Base-by-base conservation (phyloP, 2,797 vertebrate genomes). In the Megaceryle alcyon region DNA sequence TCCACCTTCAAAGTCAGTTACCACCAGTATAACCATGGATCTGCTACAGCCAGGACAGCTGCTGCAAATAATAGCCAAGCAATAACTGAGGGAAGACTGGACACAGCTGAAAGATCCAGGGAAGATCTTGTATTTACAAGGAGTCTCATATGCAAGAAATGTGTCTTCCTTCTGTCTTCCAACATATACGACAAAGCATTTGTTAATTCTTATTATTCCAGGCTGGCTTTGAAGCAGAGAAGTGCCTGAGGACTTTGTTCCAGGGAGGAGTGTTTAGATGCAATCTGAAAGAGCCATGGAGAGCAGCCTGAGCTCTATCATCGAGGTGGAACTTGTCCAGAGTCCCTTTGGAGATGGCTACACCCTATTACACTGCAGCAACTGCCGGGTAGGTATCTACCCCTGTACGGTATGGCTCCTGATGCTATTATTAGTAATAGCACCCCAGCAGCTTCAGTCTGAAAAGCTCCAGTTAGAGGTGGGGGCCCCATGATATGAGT, bases 221-320 rank as follows among this genome's bases (percentile, higher is more conserved):
- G 86, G 53, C 29, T 7, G 65, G 68, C 93, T 96, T 97, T 96
- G 96, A 96, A 96, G 94, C 81, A 61, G 75, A 88, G 71, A 94
- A 96, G 29, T 39, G 95, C 96, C 96, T 77, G 78, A 94, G 95
- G 96, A 96, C 94, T 97, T 97, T 96, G 96, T 97, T 96, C 95
- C 90, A 92, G 96, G 95, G 93, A 96, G 95, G 95, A 95, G 94
- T 89, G 86, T 94, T 92, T 86, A 96, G 96, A 96, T 96, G 90
- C 80, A 96, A 97, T 95, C 94, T 94, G 92, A 95, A 95, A 96
- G 86, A 88, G 83, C 56, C 0, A 3, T 88, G 92, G 82, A 96
- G 94, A 94, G 78, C 92, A 95, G 92, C 88, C 92, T 86, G 88
- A 73, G 81, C 90, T 88, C 93, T 94, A 94, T 96, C 96, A 92